These are phyloP conservation scores for Drosophila kepulauana DNA, from an alignment of 1,140 invertebrate genomes.

Conservation along the genomic window DNA sequence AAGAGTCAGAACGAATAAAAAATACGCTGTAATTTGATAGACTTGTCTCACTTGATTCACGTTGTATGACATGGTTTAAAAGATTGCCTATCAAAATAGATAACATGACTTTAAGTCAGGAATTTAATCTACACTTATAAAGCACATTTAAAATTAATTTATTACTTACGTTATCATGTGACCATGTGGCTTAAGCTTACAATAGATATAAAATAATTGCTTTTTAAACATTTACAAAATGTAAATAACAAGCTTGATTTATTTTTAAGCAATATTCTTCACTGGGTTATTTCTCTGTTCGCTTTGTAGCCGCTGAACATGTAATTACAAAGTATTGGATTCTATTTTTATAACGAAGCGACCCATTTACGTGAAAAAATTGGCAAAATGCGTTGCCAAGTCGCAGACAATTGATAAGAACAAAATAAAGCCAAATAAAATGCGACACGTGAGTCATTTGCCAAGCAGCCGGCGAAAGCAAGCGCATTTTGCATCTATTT, in stretches of 20 bases:
- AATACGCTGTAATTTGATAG: background rate
- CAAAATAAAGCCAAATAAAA: conserved; percentile 28
- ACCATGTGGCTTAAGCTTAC: too few relatives aligned
- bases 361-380: conserved; percentile 63
- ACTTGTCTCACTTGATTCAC: too few relatives aligned
- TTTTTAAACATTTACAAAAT: too few relatives aligned
- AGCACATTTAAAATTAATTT: too few relatives aligned
- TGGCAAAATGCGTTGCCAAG: conserved; percentile 52
- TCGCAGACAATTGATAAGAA: conserved; percentile 55
- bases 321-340: conserved; percentile 34
- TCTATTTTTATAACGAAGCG: conserved; percentile 60
- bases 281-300: background rate
- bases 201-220: too few relatives aligned
- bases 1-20: background rate
- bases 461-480: conserved; percentile 37
- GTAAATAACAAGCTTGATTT: background rate
- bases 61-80: too few relatives aligned
- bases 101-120: too few relatives aligned
- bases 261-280: background rate
- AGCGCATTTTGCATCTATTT: conserved; percentile 50
- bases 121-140: too few relatives aligned
- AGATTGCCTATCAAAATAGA: too few relatives aligned
- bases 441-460: conserved; percentile 68
- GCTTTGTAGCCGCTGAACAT: background rate
- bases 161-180: too few relatives aligned